Base-by-base conservation (phyloP, 2,113 vertebrate genomes). In the Barnardius zonarius region DNA sequence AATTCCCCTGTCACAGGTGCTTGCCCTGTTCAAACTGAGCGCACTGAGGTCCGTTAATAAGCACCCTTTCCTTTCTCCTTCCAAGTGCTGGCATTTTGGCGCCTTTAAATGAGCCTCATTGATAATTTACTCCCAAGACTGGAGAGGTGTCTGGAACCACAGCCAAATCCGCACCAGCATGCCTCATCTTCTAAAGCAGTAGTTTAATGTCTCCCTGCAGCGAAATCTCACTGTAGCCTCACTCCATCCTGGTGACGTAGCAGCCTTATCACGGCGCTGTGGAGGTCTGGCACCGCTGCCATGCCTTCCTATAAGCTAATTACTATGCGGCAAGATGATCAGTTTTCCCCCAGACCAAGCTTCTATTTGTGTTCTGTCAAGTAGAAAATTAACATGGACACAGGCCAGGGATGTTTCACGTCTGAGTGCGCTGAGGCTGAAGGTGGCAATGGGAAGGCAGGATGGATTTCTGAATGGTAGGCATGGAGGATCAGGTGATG, bases 361-460 rank as follows among this genome's bases (percentile, higher is more conserved):
- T 75, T 70, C 91, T 86, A n/a, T 92, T 92, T 93, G 74, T 92
- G 96, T 88, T 83, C 96, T 62, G 61, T 91, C 90, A 90, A 94
- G 97, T 81, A 70, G 96, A 96, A 97, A 97, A 97, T 96, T 57
- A 88, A 95, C 44, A 61, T 93, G 96, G 97, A 90, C 77, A 2
- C 62, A 43, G 88, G 97, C 96, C 97, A 96, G 95, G 93, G 94
- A 88, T 15, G 93, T 22, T 39, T 17, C 62, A 90, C 27, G 89
- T 73, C 67, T 52, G 77, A 87, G 88, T 7, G 83, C 25, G 2
- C 90, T 4, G 11, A 27, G 87, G 83, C 62, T 16, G 86, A 54
- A 81, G 92, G 73, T 46, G 80, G 82, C 1, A 25, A 27, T 15
- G 59, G 78, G 59, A 66, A 41, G 79, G 69, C 44, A 51, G 85